Evolutionary conservation across 2,888 invertebrate species (phyloP).

Genomic region (Drosophila imparisetae): DNA sequence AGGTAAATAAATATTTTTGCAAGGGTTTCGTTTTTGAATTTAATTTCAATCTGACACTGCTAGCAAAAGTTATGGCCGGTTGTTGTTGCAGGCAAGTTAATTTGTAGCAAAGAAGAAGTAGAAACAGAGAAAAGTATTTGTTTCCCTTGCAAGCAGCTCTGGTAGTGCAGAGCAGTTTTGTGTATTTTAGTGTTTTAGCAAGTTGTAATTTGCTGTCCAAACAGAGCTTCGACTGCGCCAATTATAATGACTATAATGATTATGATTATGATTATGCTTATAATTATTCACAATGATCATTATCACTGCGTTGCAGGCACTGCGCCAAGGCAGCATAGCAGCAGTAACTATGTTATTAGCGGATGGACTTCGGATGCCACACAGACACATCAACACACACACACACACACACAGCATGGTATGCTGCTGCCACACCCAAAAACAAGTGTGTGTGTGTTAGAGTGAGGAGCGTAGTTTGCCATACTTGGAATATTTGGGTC

Average conservation of each 20-base stretch:
- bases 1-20: not conserved
- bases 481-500: slow-evolving; percentile 51
- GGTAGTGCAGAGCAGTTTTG: slow-evolving; percentile 50
- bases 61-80: slow-evolving; percentile 5
- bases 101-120: slow-evolving; percentile 29
- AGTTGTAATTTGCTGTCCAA: slow-evolving; percentile 63
- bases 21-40: not conserved
- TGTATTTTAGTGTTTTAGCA: slow-evolving; percentile 40
- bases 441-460: slow-evolving; percentile 12
- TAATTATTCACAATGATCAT: slow-evolving; percentile 35
- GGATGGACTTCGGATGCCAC: slow-evolving; percentile 46
- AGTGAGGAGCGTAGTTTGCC: slow-evolving; percentile 5
- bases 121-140: slow-evolving; percentile 32
- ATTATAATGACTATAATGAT: slow-evolving; percentile 53
- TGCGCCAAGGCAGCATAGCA: slow-evolving; percentile 49
- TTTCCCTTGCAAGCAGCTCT: slow-evolving; percentile 45
- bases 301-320: slow-evolving; percentile 41
- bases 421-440: slow-evolving; percentile 26
- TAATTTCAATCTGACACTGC: not conserved
- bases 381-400: slow-evolving; percentile 18
- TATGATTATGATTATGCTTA: slow-evolving; percentile 23
- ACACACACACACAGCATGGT: not conserved
- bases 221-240: slow-evolving; percentile 52
- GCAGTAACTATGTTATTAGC: slow-evolving; percentile 74
- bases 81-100: slow-evolving; percentile 44